Evolutionary conservation across 2,888 invertebrate genomes (phyloP).

Genomic region (Drosophila diplacantha): DNA sequence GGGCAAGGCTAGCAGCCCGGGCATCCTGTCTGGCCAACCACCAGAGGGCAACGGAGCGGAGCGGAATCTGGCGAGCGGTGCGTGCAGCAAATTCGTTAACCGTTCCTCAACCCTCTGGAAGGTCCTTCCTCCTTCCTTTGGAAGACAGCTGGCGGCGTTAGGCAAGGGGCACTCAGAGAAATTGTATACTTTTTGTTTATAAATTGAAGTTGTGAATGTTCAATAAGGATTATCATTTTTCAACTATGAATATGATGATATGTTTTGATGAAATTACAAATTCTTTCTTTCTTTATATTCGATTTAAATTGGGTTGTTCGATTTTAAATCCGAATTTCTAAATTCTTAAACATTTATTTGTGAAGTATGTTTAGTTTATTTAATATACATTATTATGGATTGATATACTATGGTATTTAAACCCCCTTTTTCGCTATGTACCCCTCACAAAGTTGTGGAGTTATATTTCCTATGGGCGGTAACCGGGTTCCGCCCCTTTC

Average conservation of each 20-base stretch:
- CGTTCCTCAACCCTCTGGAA: conserved; percentile 22
- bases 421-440: conserved; percentile 4
- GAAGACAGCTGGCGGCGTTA: conserved; percentile 13
- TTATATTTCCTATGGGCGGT: conserved; percentile 73
- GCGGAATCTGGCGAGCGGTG: conserved; percentile 40
- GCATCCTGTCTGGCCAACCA: conserved; percentile 65
- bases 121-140: conserved; percentile 8
- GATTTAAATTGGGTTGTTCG: too few species aligned
- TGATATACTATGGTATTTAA: background rate
- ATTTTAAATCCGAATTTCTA: background rate
- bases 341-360: background rate
- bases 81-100: conserved; percentile 56
- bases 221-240: too few species aligned
- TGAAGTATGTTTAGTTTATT: too few species aligned
- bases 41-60: conserved; percentile 41
- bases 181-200: background rate
- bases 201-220: background rate
- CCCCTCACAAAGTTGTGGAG: conserved; percentile 50
- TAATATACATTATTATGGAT: background rate
- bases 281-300: background rate
- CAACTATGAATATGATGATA: too few species aligned
- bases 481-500: conserved; percentile 57
- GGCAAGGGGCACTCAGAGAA: conserved; percentile 7
- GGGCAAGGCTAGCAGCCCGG: conserved; percentile 52
- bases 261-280: too few species aligned